Conservation (phyloP, 92 coral and sea anemone genomes). For the Zoanthus solanderi region DNA sequence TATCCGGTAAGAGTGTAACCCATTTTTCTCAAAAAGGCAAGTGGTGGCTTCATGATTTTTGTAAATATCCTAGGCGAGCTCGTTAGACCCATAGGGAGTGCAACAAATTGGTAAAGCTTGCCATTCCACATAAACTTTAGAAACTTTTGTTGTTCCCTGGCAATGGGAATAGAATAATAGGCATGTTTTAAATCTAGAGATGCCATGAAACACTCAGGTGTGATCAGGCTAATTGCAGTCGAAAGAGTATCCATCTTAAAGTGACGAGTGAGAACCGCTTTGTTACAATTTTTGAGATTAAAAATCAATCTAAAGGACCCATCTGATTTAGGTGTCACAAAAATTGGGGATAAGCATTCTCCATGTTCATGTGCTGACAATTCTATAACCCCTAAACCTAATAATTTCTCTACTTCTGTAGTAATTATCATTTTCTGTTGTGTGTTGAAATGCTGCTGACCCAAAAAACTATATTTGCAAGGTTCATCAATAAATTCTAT, state of each 20-base stretch:
- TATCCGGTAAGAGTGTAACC: neutral
- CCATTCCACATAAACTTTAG: neutral
- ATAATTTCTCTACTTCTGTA: neutral
- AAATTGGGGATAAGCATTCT: neutral
- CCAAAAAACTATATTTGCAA: no score
- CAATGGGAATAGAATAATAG: neutral
- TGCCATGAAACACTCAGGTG: neutral
- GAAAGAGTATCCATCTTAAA: neutral
- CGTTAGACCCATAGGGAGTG: neutral
- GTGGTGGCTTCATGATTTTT: no score
- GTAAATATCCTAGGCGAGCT: neutral
- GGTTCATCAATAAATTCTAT: neutral
- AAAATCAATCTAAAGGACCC: neutral
- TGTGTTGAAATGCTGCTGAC: neutral
- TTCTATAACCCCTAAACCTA: neutral
- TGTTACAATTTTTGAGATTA: neutral
- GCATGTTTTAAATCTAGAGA: neutral
- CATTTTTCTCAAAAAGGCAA: neutral
- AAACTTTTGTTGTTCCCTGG: neutral
- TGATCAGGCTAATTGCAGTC: neutral
- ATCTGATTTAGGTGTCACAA: neutral
- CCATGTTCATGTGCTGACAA: neutral
- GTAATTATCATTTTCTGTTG: neutral
- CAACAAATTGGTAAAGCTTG: neutral
- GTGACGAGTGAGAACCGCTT: neutral